Evolutionary conservation across 1,140 invertebrate species (phyloP), one percentile per base, ranked within the genome.

Genomic region (Heterodera carotae): DNA sequence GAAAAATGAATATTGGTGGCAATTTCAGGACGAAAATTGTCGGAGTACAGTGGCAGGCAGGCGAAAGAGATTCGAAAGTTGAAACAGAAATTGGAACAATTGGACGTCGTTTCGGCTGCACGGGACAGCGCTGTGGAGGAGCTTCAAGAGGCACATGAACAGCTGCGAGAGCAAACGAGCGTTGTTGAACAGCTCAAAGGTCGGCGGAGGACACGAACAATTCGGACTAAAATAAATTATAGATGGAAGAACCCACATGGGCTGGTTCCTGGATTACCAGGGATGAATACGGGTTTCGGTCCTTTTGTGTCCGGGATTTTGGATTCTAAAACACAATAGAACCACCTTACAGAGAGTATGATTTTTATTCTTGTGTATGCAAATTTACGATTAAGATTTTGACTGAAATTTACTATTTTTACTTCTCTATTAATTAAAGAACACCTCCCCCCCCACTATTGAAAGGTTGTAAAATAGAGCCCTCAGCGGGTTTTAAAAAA

Each of bases 21-120:
- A 33, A 76, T 33, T 78, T 78, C n/a, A 78, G 77, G 77, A 25
- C 56, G 69, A 59, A 60, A 64, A 29, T 56, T 79, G 4, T 79
- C 78, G 18, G 78, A 79, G 36, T 69, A 79, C 36, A 80, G 78
- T 15, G 78, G 78, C 0, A 39, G 69, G 18, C 78, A 79, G 31
- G 59, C 78, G 34, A 79, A 80, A 75, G 78, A 79, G 60, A 81
- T 79, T 59, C 34, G 78, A 10, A 79, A 73, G 59, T 69, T 79
- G 34, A 79, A 79, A 36, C 76, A 79, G 62, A 73, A 79, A 39
- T 29, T 80, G 31, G 34, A 25, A 25, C 78, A 79, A 67, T 43
- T 79, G 36, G 78, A 79, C n/a, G 48, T 80, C n/a, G 78, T 79
- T 6, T 62, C 76, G 25, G 78, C 78, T 39, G 78, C 78, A 4